Percentiles rank a stretch among this genome's conserved stretches.
Conservation (phyloP, 2,113 vertebrate species). For the Gadus chalcogrammus region DNA sequence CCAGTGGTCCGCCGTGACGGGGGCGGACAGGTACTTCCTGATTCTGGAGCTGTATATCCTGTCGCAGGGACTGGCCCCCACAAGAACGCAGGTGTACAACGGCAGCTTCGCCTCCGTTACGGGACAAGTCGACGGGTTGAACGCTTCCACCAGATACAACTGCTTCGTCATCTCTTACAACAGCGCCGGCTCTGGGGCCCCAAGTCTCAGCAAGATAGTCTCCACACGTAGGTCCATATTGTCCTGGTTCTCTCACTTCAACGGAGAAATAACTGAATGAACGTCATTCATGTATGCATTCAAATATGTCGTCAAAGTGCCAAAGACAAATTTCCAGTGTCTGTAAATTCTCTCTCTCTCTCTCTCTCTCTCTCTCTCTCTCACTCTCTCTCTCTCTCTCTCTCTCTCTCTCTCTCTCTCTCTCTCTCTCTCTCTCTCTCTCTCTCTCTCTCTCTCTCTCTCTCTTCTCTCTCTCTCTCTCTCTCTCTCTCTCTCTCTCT, state of each 20-base stretch:
- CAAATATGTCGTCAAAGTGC: too few relatives aligned
- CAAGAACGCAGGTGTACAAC: conserved; percentile 6
- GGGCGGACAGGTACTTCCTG: conserved; percentile 62
- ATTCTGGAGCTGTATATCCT: conserved; percentile 37
- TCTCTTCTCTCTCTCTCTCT: too few relatives aligned
- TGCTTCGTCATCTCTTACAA: conserved; percentile 69
- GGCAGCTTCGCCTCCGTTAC: conserved; percentile 38
- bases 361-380: too few relatives aligned
- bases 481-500: too few relatives aligned
- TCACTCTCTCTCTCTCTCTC: too few relatives aligned
- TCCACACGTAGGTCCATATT: conserved; percentile 66
- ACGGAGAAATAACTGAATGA: not conserved
- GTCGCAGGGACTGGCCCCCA: not conserved
- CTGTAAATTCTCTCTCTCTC: not conserved
- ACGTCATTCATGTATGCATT: not conserved
- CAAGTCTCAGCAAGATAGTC: conserved; percentile 53
- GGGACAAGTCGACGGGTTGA: conserved; percentile 51
- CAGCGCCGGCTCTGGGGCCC: conserved; percentile 57
- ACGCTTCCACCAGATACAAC: conserved; percentile 58
- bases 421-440: too few relatives aligned
- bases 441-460: too few relatives aligned
- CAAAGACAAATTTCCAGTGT: too few relatives aligned
- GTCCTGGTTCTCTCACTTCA: not conserved
- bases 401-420: too few relatives aligned
- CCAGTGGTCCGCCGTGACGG: conserved; percentile 61